These are phyloP conservation scores for Ophiodon elongatus DNA, from an alignment of 2,113 vertebrate species.

Conservation along the genomic window DNA sequence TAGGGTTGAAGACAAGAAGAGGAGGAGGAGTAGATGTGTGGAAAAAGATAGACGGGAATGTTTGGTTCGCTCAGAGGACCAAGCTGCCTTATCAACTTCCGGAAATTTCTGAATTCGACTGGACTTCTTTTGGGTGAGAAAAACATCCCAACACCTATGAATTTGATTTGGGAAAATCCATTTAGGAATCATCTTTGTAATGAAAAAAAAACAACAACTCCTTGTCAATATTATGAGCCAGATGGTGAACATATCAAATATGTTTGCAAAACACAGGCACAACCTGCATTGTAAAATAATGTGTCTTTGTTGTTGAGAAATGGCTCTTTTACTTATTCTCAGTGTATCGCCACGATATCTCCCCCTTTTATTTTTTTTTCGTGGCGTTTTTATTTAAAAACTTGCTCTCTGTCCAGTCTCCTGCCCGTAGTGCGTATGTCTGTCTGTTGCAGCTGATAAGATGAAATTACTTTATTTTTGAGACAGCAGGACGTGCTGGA, in stretches of 20 bases:
- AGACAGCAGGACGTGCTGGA: slow-evolving; percentile 61
- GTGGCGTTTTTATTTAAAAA: not conserved
- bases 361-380: slow-evolving; percentile 2
- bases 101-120: slow-evolving; percentile 68
- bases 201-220: slow-evolving; percentile 28
- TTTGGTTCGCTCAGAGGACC: slow-evolving; percentile 62
- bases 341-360: not conserved
- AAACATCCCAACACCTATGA: slow-evolving; percentile 4
- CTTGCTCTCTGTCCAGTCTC: slow-evolving; percentile 45
- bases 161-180: slow-evolving; percentile 20
- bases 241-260: not conserved
- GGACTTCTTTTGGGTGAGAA: slow-evolving; percentile 42
- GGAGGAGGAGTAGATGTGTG: slow-evolving; percentile 29
- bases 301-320: slow-evolving; percentile 10
- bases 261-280: not conserved
- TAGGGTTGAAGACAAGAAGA: slow-evolving; percentile 23
- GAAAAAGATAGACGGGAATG: slow-evolving; percentile 60
- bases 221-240: slow-evolving; percentile 26
- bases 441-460: slow-evolving; percentile 75
- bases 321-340: not conserved
- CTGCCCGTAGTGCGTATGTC: slow-evolving; percentile 34
- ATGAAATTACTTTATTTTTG: slow-evolving; percentile 62
- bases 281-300: not conserved
- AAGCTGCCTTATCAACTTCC: slow-evolving; percentile 73
- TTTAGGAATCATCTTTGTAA: slow-evolving; percentile 23